phyloP scores from a whole-genome alignment of 2,888 invertebrate genomes.

The Dynastes hyllus region DNA sequence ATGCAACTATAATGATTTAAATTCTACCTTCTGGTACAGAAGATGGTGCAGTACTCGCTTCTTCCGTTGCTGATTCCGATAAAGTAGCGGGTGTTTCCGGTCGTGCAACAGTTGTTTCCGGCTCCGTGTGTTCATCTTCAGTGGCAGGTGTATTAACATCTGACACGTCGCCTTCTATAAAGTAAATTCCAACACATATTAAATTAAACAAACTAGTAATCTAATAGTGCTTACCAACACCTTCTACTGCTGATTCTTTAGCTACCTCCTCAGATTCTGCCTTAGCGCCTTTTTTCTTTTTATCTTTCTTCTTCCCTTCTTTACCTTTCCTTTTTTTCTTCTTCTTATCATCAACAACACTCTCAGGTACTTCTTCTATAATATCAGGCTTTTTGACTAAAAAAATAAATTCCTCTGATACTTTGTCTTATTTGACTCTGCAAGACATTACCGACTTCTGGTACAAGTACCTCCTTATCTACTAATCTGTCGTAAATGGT shows the following conservation, averaged over 20 bases:
- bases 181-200: neutral
- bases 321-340: conserved; percentile 55
- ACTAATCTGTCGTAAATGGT: conserved; percentile 82
- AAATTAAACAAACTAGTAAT: too few species aligned
- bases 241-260: conserved; percentile 49
- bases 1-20: too few species aligned
- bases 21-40: conserved; percentile 34
- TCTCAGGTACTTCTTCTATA: conserved; percentile 51
- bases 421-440: neutral
- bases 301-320: conserved; percentile 56
- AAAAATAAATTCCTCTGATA: neutral
- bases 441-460: conserved; percentile 78
- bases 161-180: conserved; percentile 18
- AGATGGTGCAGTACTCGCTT: neutral
- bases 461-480: conserved; percentile 82
- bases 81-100: conserved; percentile 11
- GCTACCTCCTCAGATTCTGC: conserved; percentile 59
- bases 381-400: conserved; percentile 61
- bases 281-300: conserved; percentile 58
- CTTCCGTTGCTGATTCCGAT: conserved; percentile 26
- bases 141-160: conserved; percentile 14
- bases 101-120: conserved; percentile 34
- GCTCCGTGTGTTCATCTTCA: conserved; percentile 44
- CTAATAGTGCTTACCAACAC: conserved; percentile 12
- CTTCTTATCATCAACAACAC: conserved; percentile 49